Evolutionary conservation across 2,888 invertebrate genomes (phyloP), one percentile per base, ranked within the genome.

Genomic region (Tetranychus piercei): DNA sequence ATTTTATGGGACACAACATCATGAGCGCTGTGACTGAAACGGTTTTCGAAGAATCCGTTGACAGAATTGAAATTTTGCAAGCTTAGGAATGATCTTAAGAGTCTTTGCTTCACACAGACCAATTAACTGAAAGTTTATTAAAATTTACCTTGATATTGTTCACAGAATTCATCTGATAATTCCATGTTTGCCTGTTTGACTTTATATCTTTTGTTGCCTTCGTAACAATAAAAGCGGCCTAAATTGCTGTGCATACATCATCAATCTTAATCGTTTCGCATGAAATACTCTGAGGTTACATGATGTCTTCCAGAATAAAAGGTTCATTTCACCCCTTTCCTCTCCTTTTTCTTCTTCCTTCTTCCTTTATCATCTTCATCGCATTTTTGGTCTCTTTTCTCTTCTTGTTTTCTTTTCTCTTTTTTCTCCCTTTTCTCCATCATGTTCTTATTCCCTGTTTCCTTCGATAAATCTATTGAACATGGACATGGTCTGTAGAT

Each of bases 291-390:
- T 55, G 55, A 55, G 55, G 55, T 55, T 55, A 55, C 55, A 55
- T 55, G 55, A 55, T 55, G 55, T 55, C 55, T 55, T 55, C 55
- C 55, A 55, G 55, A 55, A 55, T 55, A 55, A 55, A 55, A 55
- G 55, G 55, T 55, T 55, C 55, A 55, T 23, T n/a, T 69, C 11
- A 23, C 69, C 69, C 69, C 69, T 69, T 23, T 69, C n/a, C 69
- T n/a, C n/a, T n/a, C 69, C 22, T 69, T n/a, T 23, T n/a, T n/a
- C 69, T 23, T n/a, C n/a, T n/a, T 69, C 34, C n/a, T n/a, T 23
- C 69, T 20, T 69, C 7, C 69, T 69, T 23, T n/a, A 20, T 69
- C 34, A 2, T 23, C 34, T 15, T 55, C 55, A 55, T 55, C 2
- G 15, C 15, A 15, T 55, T 55, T 15, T 55, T 55, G 2, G 6